These are phyloP conservation scores for Pogonomyrmex californicus DNA, from an alignment of 1,140 invertebrate species.

Conservation along the genomic window DNA sequence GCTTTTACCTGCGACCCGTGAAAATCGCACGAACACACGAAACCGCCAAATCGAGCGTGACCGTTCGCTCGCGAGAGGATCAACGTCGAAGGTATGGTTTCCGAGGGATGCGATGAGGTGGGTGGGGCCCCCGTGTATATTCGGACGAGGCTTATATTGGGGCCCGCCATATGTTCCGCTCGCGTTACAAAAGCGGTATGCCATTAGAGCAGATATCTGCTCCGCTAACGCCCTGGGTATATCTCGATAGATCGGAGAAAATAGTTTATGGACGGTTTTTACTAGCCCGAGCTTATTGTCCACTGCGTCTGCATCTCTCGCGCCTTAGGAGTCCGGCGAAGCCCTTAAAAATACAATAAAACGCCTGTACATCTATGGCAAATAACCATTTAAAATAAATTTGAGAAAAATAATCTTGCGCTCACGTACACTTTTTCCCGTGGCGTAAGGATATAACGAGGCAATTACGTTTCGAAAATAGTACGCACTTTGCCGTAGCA, in stretches of 20 bases:
- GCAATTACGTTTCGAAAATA: background rate
- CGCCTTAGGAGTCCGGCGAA: background rate
- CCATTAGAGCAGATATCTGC: slow-evolving; percentile 39
- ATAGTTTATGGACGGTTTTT: slow-evolving; percentile 45
- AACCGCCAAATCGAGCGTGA: slow-evolving; percentile 44
- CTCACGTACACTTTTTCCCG: background rate
- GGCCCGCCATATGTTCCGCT: slow-evolving; percentile 49
- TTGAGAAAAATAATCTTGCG: background rate
- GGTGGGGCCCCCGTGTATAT: slow-evolving; percentile 24
- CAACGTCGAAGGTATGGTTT: slow-evolving; percentile 49
- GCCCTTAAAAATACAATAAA: background rate
- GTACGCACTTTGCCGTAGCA: background rate
- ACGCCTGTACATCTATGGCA: background rate
- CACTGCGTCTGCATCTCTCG: background rate
- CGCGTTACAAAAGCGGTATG: slow-evolving; percentile 21
- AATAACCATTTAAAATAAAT: background rate
- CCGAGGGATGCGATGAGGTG: slow-evolving; percentile 45
- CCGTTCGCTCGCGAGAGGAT: slow-evolving; percentile 43
- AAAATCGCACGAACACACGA: slow-evolving; percentile 57
- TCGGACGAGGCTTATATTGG: background rate
- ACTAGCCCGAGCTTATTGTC: slow-evolving; percentile 8
- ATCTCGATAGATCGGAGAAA: slow-evolving; percentile 45
- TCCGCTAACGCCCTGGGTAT: background rate
- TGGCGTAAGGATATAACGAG: background rate
- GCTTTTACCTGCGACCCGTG: slow-evolving; percentile 67